These are phyloP conservation scores for Monomorium pharaonis DNA, from an alignment of 1,140 invertebrate species.

Conservation along the genomic window DNA sequence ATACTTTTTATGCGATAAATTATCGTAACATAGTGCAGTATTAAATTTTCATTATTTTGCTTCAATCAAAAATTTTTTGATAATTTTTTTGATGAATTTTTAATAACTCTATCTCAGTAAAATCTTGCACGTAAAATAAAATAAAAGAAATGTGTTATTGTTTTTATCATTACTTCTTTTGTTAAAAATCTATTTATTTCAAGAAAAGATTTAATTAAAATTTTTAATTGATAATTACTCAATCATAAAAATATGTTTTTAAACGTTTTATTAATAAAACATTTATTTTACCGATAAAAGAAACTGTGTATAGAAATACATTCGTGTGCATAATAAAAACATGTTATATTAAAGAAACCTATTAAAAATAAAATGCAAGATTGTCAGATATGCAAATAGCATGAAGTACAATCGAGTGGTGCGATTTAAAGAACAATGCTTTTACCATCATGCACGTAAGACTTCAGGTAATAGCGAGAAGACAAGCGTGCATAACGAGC, in stretches of 20 bases:
- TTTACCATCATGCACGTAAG: not conserved
- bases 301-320: not conserved
- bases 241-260: not conserved
- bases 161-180: not conserved
- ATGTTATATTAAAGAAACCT: not conserved
- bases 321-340: not conserved
- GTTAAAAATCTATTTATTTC: not conserved
- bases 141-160: not conserved
- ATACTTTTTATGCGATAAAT: not conserved
- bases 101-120: not conserved
- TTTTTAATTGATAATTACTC: not conserved
- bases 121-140: not conserved
- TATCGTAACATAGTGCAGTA: not conserved
- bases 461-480: not conserved
- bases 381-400: not conserved
- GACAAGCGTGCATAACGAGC: constrained; percentile 3
- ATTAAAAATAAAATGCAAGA: not conserved
- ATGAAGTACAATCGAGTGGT: not conserved
- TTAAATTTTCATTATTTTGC: not conserved
- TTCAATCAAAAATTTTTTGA: not conserved
- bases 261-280: not conserved
- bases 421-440: not conserved
- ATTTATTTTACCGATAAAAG: not conserved
- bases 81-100: not conserved
- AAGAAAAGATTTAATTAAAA: not conserved